phyloP scores from a whole-genome alignment of 2,113 vertebrate genomes.

The Coreoperca whiteheadi region DNA sequence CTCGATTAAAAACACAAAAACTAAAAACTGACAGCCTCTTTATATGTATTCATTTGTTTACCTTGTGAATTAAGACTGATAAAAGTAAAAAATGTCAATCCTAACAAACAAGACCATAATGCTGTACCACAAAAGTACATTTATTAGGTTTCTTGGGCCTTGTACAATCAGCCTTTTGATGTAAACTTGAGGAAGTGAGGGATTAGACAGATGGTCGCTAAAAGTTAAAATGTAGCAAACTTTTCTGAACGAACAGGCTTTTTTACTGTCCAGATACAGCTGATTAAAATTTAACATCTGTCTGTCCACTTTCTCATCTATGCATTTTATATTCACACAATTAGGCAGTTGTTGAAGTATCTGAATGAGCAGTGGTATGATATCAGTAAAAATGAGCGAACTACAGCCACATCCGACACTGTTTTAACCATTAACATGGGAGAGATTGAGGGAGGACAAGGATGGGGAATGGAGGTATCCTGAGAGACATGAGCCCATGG shows the following conservation, averaged over 20 bases:
- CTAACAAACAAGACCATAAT: neutral
- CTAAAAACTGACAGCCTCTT: neutral
- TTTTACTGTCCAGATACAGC: neutral
- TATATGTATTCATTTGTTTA: neutral
- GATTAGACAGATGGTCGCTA: neutral
- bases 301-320: neutral
- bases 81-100: neutral
- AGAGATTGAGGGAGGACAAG: constrained; percentile 24
- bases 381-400: neutral
- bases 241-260: neutral
- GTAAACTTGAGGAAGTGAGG: neutral
- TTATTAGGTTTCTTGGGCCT: neutral
- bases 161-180: neutral
- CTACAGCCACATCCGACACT: neutral
- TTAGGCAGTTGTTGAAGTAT: neutral
- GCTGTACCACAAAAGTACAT: neutral
- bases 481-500: constrained; percentile 42
- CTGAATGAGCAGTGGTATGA: neutral
- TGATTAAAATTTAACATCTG: neutral
- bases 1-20: neutral
- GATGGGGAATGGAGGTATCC: constrained; percentile 17
- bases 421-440: neutral
- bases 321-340: neutral
- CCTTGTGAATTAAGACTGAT: neutral
- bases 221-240: neutral